phyloP scores from a whole-genome alignment of 2,888 invertebrate species.

The Dynastes maya region DNA sequence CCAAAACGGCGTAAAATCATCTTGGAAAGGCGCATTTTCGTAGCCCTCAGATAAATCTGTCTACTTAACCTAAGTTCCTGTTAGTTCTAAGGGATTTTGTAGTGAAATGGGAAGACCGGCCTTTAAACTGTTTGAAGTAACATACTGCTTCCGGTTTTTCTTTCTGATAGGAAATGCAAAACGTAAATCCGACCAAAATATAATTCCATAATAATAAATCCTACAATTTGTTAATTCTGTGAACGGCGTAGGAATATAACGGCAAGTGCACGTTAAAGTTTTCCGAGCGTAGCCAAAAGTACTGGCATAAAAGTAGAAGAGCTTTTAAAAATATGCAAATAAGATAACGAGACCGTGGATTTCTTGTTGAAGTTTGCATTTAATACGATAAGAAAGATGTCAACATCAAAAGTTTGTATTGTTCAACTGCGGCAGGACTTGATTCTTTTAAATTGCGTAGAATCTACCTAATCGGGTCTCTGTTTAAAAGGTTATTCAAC shows the following conservation, averaged over 20 bases:
- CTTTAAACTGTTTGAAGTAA: no score
- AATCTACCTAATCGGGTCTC: slow-evolving; percentile 52
- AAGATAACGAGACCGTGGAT: slow-evolving; percentile 37
- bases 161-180: no score
- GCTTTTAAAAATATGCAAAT: slow-evolving; percentile 50
- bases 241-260: background rate
- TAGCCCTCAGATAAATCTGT: no score
- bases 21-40: no score
- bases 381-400: slow-evolving; percentile 52
- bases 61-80: no score
- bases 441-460: slow-evolving; percentile 50
- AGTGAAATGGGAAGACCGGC: no score
- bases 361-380: slow-evolving; percentile 47
- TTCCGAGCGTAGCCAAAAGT: background rate
- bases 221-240: no score
- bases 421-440: slow-evolving; percentile 46
- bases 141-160: no score
- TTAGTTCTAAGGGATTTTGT: no score
- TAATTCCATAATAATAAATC: no score
- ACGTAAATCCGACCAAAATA: no score
- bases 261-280: background rate
- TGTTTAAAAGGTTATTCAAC: slow-evolving; percentile 45
- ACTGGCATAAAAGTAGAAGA: slow-evolving; percentile 27
- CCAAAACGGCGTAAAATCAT: no score
- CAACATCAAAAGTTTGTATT: slow-evolving; percentile 53